These are phyloP conservation scores for Paracanthobrama guichenoti DNA, from an alignment of 2,113 vertebrate genomes.

Conservation along the genomic window DNA sequence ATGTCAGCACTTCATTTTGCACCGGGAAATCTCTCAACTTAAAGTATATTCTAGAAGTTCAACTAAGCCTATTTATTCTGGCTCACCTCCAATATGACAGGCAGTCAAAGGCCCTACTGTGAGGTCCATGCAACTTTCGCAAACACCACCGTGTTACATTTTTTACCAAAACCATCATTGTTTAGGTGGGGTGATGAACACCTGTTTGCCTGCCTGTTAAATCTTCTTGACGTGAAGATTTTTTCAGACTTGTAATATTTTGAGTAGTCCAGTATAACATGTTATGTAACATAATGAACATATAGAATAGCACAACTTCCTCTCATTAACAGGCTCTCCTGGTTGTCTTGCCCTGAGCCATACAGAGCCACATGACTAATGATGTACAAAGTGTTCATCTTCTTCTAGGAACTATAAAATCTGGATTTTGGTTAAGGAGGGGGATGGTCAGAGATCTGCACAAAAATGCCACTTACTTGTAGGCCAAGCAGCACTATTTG, in stretches of 20 bases:
- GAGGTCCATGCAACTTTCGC: background rate
- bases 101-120: background rate
- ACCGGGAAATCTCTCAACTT: background rate
- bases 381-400: conserved; percentile 39
- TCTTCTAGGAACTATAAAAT: conserved; percentile 5
- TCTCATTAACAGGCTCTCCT: background rate
- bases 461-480: conserved; percentile 12
- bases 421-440: background rate
- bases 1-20: too few relatives aligned
- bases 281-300: conserved; percentile 32
- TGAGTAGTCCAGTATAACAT: background rate
- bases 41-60: background rate
- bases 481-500: conserved; percentile 42
- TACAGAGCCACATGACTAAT: conserved; percentile 45
- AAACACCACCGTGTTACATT: background rate
- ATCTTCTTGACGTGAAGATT: background rate
- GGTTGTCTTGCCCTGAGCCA: conserved; percentile 12
- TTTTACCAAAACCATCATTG: background rate
- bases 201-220: conserved; percentile 4
- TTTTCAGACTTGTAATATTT: background rate
- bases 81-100: background rate
- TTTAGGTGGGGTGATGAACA: conserved; percentile 22
- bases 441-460: conserved; percentile 17
- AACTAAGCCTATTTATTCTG: background rate
- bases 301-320: background rate